Conservation (phyloP, 2,797 vertebrate species). For the Triplophysa yarkandensis region DNA sequence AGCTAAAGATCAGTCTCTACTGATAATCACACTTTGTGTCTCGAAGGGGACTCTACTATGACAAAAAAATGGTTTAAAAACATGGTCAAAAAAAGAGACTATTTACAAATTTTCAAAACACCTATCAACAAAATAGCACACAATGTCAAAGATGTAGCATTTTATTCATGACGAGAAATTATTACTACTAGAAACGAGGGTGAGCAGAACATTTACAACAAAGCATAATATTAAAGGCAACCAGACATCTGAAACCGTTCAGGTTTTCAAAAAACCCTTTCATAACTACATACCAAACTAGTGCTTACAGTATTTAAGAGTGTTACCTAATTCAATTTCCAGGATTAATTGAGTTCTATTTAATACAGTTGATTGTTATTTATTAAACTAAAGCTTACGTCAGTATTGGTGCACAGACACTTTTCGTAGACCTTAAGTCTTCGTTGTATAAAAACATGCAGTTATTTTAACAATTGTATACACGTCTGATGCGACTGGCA, state of each 20-base stretch:
- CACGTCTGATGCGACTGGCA: constrained; percentile 20
- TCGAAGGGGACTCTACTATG: no score
- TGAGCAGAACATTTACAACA: constrained; percentile 59
- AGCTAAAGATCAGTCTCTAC: no score
- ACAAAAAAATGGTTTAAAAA: no score
- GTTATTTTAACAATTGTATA: neutral
- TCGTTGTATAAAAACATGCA: constrained; percentile 31
- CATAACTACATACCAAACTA: neutral
- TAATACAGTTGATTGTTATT: constrained; percentile 3
- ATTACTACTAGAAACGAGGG: constrained; percentile 57
- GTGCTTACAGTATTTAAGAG: constrained; percentile 33
- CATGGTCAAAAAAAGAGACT: no score
- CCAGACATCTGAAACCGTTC: constrained; percentile 54
- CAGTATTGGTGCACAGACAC: neutral
- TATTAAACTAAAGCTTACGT: constrained; percentile 7
- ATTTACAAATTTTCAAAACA: neutral
- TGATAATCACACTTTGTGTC: no score
- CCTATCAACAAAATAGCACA: neutral
- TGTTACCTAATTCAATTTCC: constrained; percentile 18
- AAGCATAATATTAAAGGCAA: constrained; percentile 65
- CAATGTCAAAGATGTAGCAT: constrained; percentile 44
- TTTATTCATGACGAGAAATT: constrained; percentile 66
- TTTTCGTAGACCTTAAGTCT: neutral
- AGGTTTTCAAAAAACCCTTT: constrained; percentile 40
- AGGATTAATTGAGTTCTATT: constrained; percentile 22